phyloP scores from a whole-genome alignment of 2,888 invertebrate genomes.

The Meteorus cinctellus region DNA sequence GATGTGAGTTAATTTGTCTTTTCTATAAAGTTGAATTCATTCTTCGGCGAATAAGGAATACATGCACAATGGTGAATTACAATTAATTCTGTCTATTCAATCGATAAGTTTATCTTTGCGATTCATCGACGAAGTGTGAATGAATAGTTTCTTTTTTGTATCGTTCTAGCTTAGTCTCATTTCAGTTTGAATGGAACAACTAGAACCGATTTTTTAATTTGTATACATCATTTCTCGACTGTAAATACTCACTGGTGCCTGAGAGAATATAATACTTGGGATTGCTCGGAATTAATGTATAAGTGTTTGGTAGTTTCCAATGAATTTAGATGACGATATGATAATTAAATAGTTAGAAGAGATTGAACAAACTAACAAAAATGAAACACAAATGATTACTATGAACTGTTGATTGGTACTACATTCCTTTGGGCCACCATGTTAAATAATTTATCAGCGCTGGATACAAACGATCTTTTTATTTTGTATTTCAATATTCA shows the following conservation, averaged over 20 bases:
- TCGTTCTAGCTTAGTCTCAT: not conserved
- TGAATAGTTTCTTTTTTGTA: not conserved
- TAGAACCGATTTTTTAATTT: not conserved
- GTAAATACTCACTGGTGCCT: conserved; percentile 72
- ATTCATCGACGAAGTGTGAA: conserved; percentile 6
- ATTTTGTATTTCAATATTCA: conserved; percentile 15
- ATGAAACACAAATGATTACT: not conserved
- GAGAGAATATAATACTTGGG: conserved; percentile 66
- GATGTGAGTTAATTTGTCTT: conserved; percentile 58
- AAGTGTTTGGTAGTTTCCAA: conserved; percentile 10
- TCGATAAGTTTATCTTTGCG: conserved; percentile 3
- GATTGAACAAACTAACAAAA: not conserved
- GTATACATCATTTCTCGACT: conserved; percentile 55
- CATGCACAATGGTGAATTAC: conserved; percentile 41
- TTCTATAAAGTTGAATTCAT: conserved; percentile 2
- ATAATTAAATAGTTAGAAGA: not conserved
- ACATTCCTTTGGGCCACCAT: conserved; percentile 49
- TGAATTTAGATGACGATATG: conserved; percentile 21
- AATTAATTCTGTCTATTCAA: conserved; percentile 2
- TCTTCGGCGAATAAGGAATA: not conserved
- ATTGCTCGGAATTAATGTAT: conserved; percentile 56
- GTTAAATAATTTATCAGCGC: conserved; percentile 40
- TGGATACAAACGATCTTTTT: conserved; percentile 7
- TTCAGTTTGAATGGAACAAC: not conserved
- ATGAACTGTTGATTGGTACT: conserved; percentile 41